Percentiles rank a stretch among this genome's conserved stretches.
These are phyloP conservation scores for Pionites leucogaster DNA, from an alignment of 2,113 vertebrate genomes.

Conservation along the genomic window DNA sequence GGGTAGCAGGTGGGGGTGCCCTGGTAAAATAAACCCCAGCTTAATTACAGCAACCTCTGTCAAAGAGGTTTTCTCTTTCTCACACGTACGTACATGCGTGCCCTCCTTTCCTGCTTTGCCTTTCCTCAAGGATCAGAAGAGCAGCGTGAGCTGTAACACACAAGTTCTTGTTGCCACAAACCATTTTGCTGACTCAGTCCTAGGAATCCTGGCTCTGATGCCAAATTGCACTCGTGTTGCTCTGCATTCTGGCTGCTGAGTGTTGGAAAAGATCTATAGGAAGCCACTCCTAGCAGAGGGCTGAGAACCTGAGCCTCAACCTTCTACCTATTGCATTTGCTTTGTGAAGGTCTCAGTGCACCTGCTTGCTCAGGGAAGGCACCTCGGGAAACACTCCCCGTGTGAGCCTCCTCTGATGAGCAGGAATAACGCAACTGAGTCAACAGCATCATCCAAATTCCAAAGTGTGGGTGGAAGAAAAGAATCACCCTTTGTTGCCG, in stretches of 20 bases:
- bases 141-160: not conserved
- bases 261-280: not conserved
- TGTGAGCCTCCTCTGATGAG: not conserved
- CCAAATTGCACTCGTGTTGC: not conserved
- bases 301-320: not conserved
- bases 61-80: not conserved
- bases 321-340: not conserved
- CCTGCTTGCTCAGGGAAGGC: not conserved
- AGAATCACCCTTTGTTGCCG: conserved; percentile 21
- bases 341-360: not conserved
- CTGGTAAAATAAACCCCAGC: not conserved
- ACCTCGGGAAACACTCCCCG: not conserved
- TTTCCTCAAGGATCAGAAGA: not conserved
- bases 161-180: not conserved
- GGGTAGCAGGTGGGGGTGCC: conserved; percentile 32
- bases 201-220: not conserved
- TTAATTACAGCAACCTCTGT: conserved; percentile 18
- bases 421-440: not conserved
- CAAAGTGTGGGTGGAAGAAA: not conserved
- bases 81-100: not conserved
- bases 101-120: not conserved
- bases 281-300: not conserved
- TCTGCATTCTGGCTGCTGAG: not conserved
- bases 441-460: conserved; percentile 4
- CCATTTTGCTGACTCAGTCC: conserved; percentile 8